A percentile compares a stretch with the other conserved stretches of the same genome.
Evolutionary conservation across 2,797 vertebrate genomes (phyloP).

Genomic region (Etheostoma nigrum): DNA sequence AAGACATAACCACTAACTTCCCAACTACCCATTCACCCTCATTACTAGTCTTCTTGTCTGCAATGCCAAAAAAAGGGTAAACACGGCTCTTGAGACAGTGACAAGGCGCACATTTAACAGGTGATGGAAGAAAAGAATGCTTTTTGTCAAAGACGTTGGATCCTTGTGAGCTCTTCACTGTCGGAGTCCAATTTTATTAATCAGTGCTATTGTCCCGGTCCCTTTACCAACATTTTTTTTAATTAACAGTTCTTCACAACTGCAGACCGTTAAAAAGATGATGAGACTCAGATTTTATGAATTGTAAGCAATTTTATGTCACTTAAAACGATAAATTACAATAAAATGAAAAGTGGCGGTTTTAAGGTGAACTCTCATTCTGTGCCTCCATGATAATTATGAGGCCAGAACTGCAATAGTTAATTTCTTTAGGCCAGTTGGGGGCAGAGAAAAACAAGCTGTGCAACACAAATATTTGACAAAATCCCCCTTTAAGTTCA

Average conservation of each 20-base stretch:
- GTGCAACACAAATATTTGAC: background rate
- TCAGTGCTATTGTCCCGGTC: constrained; percentile 59
- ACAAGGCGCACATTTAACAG: background rate
- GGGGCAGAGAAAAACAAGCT: background rate
- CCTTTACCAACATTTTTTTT: constrained; percentile 1
- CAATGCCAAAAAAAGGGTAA: constrained; percentile 26
- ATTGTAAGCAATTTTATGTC: background rate
- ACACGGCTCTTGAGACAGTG: constrained; percentile 49
- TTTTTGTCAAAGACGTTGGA: constrained; percentile 34
- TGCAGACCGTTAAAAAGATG: background rate
- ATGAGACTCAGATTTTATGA: background rate
- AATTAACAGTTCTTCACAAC: constrained; percentile 21
- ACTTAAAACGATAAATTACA: constrained; percentile 17
- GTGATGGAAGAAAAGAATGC: constrained; percentile 34
- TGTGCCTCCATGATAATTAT: background rate
- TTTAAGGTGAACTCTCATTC: background rate
- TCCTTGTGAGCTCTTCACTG: constrained; percentile 44
- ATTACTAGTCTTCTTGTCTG: constrained; percentile 19
- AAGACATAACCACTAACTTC: constrained; percentile 30
- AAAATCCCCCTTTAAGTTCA: background rate
- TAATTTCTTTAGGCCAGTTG: background rate
- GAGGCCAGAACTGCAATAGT: background rate
- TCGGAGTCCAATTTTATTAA: constrained; percentile 49
- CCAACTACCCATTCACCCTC: constrained; percentile 27
- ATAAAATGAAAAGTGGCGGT: background rate